A percentile compares a stretch with the other conserved stretches of the same genome.
These are phyloP conservation scores for Nothocercus nigrocapillus DNA, from an alignment of 2,113 vertebrate species.

Conservation along the genomic window DNA sequence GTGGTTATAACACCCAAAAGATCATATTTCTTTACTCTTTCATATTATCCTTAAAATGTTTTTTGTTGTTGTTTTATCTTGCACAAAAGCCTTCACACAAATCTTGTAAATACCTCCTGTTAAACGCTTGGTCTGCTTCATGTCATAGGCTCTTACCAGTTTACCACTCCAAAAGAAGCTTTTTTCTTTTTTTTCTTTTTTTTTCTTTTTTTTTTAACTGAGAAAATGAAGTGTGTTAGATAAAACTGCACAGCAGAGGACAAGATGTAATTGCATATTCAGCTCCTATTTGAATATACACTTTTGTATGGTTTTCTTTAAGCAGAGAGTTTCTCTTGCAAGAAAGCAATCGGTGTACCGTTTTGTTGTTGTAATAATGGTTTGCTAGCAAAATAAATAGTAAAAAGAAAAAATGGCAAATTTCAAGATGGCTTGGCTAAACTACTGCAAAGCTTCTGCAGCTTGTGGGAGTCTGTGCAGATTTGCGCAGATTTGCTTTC, in stretches of 20 bases:
- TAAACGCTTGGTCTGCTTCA: conserved; percentile 75
- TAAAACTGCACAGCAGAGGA: conserved; percentile 72
- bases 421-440: conserved; percentile 67
- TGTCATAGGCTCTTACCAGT: conserved; percentile 73
- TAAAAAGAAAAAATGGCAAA: conserved; percentile 18
- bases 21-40: conserved; percentile 60
- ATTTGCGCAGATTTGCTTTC: conserved; percentile 73
- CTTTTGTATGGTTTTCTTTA: conserved; percentile 73
- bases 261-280: conserved; percentile 74
- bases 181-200: conserved; percentile 59
- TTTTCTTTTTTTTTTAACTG: conserved; percentile 47
- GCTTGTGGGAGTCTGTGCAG: conserved; percentile 73
- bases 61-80: conserved; percentile 76
- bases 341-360: conserved; percentile 71
- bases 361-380: conserved; percentile 75
- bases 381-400: conserved; percentile 75
- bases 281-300: conserved; percentile 76
- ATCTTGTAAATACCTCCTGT: conserved; percentile 77
- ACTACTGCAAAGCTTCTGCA: conserved; percentile 68
- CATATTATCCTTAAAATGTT: conserved; percentile 68
- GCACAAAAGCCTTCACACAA: conserved; percentile 73
- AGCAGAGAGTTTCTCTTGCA: conserved; percentile 73
- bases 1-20: conserved; percentile 29
- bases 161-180: conserved; percentile 63
- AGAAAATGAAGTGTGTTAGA: conserved; percentile 71